Evolutionary conservation across 2,888 invertebrate species (phyloP), one percentile per base, ranked within the genome.

Genomic region (Zygogramma bicolorata): DNA sequence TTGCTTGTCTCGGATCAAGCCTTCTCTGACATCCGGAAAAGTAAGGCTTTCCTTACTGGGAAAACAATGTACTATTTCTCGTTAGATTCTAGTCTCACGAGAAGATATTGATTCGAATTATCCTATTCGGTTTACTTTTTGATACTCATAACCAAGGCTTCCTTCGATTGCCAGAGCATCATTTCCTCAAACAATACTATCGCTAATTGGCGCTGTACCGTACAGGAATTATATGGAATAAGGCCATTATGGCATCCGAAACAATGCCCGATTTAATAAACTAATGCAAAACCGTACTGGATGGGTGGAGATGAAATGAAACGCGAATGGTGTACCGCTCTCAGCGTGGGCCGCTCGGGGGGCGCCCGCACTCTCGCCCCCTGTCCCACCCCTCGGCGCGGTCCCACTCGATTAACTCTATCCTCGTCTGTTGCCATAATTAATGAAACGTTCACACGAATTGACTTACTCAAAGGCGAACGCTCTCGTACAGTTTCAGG

Each of bases 181-280:
- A 63, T 42, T 60, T 70, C 65, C 70, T 40, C 18, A 70, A 70
- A 70, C 65, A 70, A 65, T 61, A 65, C 65, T 29, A 15, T 58
- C 15, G 53, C 65, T 70, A 70, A 70, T 70, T 70, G 70, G 65
- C 61, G 59, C 40, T 34, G 70, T 65, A 65, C 61, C 63, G 38
- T 65, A 65, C 49, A 20, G 65, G 69, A 31, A 65, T 70, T 70
- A 70, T 53, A 53, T 53, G 27, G 68, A 71, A 71, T 71, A 74
- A 71, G 73, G 62, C 82, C 81, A 81, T 82, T 83, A 81, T 68
- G 76, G 78, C 78, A 81, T 81, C 77, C 79, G 80, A 83, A 84
- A 84, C 84, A 84, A 83, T 84, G 79, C 80, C 81, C 83, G 82
- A 84, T 84, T 84, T 83, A 83, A 84, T 84, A 84, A 83, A 84